Percentiles rank a stretch among this genome's conserved stretches.
Conservation (phyloP, 2,113 vertebrate genomes). For the Laticauda colubrina region DNA sequence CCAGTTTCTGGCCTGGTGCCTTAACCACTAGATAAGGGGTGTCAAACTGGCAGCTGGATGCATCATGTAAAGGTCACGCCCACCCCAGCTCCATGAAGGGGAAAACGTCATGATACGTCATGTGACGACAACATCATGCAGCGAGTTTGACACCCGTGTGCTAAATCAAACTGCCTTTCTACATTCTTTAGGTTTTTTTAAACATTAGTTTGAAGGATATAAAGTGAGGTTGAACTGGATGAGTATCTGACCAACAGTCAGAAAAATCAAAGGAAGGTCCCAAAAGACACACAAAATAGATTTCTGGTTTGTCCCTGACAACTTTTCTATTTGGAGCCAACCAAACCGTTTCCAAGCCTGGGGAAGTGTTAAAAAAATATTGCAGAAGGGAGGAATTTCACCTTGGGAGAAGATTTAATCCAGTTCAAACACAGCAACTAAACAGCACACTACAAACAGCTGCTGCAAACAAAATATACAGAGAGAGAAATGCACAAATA, state of each 20-base stretch:
- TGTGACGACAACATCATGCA: fast-evolving
- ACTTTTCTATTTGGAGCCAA: background rate
- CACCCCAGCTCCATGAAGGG: too few species aligned
- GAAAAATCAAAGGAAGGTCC: background rate
- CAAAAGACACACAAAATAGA: background rate
- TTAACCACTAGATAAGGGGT: too few species aligned
- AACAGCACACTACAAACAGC: background rate
- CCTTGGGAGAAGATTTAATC: background rate
- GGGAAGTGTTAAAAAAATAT: background rate
- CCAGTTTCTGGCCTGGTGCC: too few species aligned
- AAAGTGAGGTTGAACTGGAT: background rate
- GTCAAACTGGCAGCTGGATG: too few species aligned
- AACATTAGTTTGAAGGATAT: background rate
- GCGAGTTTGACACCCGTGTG: too few species aligned
- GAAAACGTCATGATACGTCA: too few species aligned
- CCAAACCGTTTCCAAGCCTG: background rate
- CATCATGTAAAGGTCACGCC: too few species aligned
- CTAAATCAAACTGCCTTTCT: background rate
- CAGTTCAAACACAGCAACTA: conserved; percentile 1
- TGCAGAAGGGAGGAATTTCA: background rate
- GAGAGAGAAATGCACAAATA: background rate
- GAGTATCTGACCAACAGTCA: background rate
- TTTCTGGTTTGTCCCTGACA: background rate
- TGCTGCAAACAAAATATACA: background rate
- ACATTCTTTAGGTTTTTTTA: background rate